Evolutionary conservation across 37 sponge, comb jelly and placozoan species (phyloP).

Genomic region (Lycopodina hypogea): DNA sequence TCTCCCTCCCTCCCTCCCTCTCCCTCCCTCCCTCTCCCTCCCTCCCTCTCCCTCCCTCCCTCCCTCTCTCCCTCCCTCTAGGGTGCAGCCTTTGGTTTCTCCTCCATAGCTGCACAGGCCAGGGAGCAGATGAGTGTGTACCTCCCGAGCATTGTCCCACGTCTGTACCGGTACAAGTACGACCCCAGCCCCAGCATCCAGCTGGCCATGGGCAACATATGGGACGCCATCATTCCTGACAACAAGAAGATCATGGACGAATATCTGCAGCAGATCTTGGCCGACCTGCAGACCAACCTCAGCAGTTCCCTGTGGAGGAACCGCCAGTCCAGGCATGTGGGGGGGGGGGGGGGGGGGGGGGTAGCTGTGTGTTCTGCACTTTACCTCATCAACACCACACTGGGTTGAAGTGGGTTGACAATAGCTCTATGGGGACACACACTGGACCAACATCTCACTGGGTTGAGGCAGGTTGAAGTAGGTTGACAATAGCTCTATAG

Average conservation of each 20-base stretch:
- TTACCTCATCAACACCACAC: no score
- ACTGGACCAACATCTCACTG: no score
- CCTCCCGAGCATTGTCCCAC: constrained; percentile 69
- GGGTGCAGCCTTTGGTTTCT: constrained; percentile 87
- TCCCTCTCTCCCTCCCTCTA: neutral
- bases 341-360: no score
- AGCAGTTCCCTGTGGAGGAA: constrained; percentile 74
- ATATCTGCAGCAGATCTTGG: constrained; percentile 59
- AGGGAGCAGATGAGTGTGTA: constrained; percentile 72
- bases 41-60: no score
- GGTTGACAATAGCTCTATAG: no score
- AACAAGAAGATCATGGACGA: constrained; percentile 66
- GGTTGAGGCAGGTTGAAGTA: no score
- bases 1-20: no score
- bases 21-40: no score
- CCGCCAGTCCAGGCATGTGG: constrained; percentile 65
- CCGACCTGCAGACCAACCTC: constrained; percentile 62
- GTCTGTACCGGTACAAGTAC: constrained; percentile 82
- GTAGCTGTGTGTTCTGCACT: no score
- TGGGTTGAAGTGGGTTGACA: no score
- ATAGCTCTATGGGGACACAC: no score
- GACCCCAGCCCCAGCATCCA: constrained; percentile 77
- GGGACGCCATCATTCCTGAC: constrained; percentile 75
- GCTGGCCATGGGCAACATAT: constrained; percentile 86
- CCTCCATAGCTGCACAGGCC: constrained; percentile 62